These are phyloP conservation scores for Aphodius sticticus DNA, from an alignment of 2,888 invertebrate genomes.

Conservation along the genomic window DNA sequence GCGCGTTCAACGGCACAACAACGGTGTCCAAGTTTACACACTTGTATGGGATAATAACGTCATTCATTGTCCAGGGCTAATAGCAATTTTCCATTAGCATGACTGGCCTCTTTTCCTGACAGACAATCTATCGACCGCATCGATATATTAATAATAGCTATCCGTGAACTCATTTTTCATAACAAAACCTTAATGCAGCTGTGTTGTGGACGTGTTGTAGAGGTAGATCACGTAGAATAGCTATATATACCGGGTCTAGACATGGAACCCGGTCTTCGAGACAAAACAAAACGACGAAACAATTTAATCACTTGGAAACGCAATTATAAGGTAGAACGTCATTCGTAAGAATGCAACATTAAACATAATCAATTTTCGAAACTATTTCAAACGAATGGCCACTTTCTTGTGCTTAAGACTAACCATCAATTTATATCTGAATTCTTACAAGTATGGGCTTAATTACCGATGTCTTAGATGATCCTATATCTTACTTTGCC, in stretches of 20 bases:
- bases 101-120: constrained; percentile 46
- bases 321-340: neutral
- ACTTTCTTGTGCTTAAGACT: too few relatives aligned
- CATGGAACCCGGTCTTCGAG: neutral
- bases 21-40: constrained; percentile 7
- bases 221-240: neutral
- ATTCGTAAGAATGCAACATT: too few relatives aligned
- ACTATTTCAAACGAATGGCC: too few relatives aligned
- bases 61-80: constrained; percentile 40
- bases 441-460: too few relatives aligned
- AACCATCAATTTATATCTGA: too few relatives aligned
- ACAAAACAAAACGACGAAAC: constrained; percentile 6
- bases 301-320: neutral
- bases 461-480: too few relatives aligned
- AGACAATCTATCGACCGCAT: constrained; percentile 44
- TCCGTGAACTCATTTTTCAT: constrained; percentile 42
- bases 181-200: constrained; percentile 28
- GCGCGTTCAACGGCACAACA: constrained; percentile 18
- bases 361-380: too few relatives aligned
- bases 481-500: too few relatives aligned
- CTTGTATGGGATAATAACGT: constrained; percentile 27
- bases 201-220: neutral
- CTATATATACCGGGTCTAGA: neutral
- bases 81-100: constrained; percentile 47
- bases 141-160: constrained; percentile 45